Percentiles rank a stretch among this genome's conserved stretches.
Evolutionary conservation across 2,888 invertebrate species (phyloP).

Genomic region (Ernsta delagoae): DNA sequence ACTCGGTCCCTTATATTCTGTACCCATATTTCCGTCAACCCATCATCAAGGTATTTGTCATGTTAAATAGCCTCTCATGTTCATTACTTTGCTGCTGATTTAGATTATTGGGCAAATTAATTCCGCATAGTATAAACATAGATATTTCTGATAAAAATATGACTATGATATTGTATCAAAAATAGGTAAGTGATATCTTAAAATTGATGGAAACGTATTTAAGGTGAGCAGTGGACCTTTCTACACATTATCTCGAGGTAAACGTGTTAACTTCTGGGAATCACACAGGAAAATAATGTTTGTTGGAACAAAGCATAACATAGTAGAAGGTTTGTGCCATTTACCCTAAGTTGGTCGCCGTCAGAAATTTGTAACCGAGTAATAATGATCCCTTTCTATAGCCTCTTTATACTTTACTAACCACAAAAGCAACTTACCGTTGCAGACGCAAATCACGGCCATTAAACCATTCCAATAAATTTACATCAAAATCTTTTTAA

Average conservation of each 20-base stretch:
- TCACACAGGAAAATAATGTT: too few relatives aligned
- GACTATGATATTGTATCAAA: not conserved
- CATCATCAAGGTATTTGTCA: constrained; percentile 2
- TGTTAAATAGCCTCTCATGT: constrained; percentile 1
- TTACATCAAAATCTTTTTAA: constrained; percentile 37
- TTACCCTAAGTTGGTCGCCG: too few relatives aligned
- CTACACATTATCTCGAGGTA: too few relatives aligned
- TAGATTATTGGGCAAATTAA: not conserved
- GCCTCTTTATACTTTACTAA: not conserved
- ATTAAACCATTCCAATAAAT: constrained; percentile 35
- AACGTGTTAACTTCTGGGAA: too few relatives aligned
- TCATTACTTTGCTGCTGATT: not conserved
- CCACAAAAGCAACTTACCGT: constrained; percentile 13
- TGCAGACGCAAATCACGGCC: constrained; percentile 23
- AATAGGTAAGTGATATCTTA: not conserved
- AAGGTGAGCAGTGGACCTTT: too few relatives aligned
- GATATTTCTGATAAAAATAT: not conserved
- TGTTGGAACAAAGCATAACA: too few relatives aligned
- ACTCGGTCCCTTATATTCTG: not conserved
- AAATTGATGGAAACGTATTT: not conserved
- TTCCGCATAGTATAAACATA: not conserved
- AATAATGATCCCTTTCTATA: not conserved
- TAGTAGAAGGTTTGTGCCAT: too few relatives aligned
- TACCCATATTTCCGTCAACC: not conserved
- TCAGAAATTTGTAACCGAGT: not conserved